Evolutionary conservation across 2,888 invertebrate genomes (phyloP), one percentile per base, ranked within the genome.

Genomic region (Pyrochroa serraticornis): DNA sequence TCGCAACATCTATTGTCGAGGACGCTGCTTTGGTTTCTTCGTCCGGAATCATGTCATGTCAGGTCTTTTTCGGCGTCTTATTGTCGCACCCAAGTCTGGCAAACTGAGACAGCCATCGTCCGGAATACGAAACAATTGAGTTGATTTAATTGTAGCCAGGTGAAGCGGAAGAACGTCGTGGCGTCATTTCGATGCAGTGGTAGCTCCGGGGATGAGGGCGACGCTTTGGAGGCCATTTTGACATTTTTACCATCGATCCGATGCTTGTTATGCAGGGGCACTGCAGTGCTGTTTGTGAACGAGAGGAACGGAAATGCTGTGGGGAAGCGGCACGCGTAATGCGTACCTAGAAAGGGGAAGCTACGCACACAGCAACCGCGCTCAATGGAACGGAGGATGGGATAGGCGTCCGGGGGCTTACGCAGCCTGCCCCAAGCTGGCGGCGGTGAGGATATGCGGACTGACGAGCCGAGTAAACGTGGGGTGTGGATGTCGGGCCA

Each of bases 401-500:
- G 60, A 52, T 60, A 60, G 60, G 60, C 62, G 60, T 57, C 60
- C 43, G 41, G 43, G 47, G 42, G 42, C 42, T 50, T 41, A 42
- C 49, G 38, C 52, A 31, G 53, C 41, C 41, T 44, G 30, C 37
- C 46, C 46, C 53, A 45, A 42, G 39, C 36, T 32, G 41, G 10
- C 41, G 14, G 41, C 30, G 36, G 22, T 22, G 22, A 22, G 22
- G 22, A 22, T 22, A 22, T 22, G 22, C 22, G 22, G 22, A 22
- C 22, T 2, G 22, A 22, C 22, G 22, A 22, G 22, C 5, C 3
- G 22, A 22, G 5, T 22, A 22, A 22, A 22, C 22, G 22, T 22
- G 22, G 22, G 22, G 22, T 22, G 22, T 22, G 22, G 22, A 22
- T 22, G 22, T 2, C 5, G 22, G 5, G 22, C 3, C 5, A 22